Percentiles rank a stretch among this genome's conserved stretches.
These are phyloP conservation scores for Rhodeus uyekii DNA, from an alignment of 2,797 vertebrate genomes.

Conservation along the genomic window DNA sequence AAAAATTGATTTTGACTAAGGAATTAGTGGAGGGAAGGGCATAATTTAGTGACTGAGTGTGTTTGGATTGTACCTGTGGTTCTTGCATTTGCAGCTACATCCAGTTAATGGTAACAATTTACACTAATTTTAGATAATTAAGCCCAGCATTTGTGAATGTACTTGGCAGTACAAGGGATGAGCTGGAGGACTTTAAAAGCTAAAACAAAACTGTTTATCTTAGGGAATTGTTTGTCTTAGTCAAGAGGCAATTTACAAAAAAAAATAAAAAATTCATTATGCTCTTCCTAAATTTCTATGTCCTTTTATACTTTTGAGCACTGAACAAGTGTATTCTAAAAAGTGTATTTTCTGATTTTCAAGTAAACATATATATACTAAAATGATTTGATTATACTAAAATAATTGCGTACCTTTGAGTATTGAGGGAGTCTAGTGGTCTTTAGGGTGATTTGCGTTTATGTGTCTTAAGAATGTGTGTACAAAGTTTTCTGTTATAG, in stretches of 20 bases:
- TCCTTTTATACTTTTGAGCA: neutral
- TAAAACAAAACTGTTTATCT: slow-evolving; percentile 8
- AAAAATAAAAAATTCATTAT: neutral
- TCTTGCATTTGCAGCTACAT: slow-evolving; percentile 4
- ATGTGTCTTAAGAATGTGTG: neutral
- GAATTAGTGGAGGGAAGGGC: neutral
- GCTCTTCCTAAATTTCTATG: neutral
- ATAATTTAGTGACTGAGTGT: slow-evolving; percentile 1
- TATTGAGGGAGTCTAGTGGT: neutral
- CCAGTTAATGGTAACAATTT: neutral
- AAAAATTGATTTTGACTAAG: neutral
- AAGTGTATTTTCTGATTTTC: too few relatives aligned
- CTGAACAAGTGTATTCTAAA: neutral
- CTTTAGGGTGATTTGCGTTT: neutral
- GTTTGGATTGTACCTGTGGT: slow-evolving; percentile 17
- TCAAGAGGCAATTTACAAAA: neutral
- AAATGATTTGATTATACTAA: neutral
- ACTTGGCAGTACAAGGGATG: neutral
- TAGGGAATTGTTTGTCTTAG: too few relatives aligned
- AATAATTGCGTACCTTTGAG: neutral
- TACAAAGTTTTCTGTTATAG: neutral
- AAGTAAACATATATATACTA: neutral
- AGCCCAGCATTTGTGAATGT: slow-evolving; percentile 2
- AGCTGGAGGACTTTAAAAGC: slow-evolving; percentile 36
- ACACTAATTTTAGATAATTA: slow-evolving; percentile 21